These are phyloP conservation scores for Cantharis rufa DNA, from an alignment of 2,888 invertebrate species.

Conservation along the genomic window DNA sequence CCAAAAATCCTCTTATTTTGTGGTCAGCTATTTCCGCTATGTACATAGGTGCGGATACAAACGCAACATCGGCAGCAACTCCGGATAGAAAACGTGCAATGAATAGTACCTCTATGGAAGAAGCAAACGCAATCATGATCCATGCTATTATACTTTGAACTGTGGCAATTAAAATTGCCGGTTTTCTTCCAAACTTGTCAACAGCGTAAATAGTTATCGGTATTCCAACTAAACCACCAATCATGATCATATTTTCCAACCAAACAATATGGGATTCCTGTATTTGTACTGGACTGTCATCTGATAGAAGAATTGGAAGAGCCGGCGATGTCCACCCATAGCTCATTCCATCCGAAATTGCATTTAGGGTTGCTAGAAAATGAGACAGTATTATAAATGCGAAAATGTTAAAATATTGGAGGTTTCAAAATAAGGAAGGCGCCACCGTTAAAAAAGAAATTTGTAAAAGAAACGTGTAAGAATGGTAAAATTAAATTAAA, in stretches of 20 bases:
- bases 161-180: constrained; percentile 47
- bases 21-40: constrained; percentile 53
- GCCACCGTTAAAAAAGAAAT: too few species aligned
- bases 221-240: constrained; percentile 44
- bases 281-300: constrained; percentile 43
- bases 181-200: constrained; percentile 47
- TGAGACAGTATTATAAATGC: not conserved
- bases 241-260: constrained; percentile 42
- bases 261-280: constrained; percentile 38
- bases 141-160: constrained; percentile 46
- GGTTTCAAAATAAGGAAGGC: too few species aligned
- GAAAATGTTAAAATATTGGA: too few species aligned
- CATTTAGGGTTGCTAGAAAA: constrained; percentile 45
- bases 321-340: constrained; percentile 53
- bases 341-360: constrained; percentile 53
- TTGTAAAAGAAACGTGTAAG: too few species aligned
- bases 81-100: constrained; percentile 50
- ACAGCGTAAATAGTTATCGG: constrained; percentile 48
- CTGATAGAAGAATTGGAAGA: constrained; percentile 46
- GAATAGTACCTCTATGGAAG: constrained; percentile 44
- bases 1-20: constrained; percentile 51
- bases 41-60: constrained; percentile 53
- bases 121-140: constrained; percentile 47
- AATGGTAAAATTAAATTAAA: too few species aligned
- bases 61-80: constrained; percentile 51